These are phyloP conservation scores for Oryzaephilus surinamensis DNA, from an alignment of 1,140 invertebrate species.

Conservation along the genomic window DNA sequence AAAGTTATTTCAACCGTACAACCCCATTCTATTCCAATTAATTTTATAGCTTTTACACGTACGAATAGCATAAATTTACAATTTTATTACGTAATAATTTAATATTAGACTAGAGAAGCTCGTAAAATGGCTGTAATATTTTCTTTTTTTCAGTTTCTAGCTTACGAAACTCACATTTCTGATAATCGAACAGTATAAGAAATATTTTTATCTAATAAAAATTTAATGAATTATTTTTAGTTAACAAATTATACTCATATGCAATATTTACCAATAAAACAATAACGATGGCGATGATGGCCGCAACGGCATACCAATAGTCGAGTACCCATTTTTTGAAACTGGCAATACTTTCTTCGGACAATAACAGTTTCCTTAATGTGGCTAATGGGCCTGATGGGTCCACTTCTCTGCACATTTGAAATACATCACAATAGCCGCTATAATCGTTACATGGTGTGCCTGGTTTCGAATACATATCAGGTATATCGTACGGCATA, in stretches of 20 bases:
- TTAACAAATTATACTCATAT: background rate
- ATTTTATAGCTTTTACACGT: constrained; percentile 2
- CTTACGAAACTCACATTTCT: constrained; percentile 18
- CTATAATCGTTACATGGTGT: constrained; percentile 97
- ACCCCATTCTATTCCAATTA: too few relatives aligned
- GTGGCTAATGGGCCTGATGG: constrained; percentile 90
- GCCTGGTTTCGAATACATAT: constrained; percentile 87
- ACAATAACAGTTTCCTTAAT: constrained; percentile 72
- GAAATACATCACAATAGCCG: constrained; percentile 98
- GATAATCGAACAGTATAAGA: constrained; percentile 11
- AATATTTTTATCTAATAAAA: constrained; percentile 18
- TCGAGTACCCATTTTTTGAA: constrained; percentile 74
- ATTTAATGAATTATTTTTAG: background rate
- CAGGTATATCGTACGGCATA: constrained; percentile 78
- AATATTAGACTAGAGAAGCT: background rate
- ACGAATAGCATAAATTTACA: constrained; percentile 4
- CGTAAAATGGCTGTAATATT: too few relatives aligned
- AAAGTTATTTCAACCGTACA: too few relatives aligned
- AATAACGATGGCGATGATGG: constrained; percentile 63
- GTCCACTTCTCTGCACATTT: constrained; percentile 91
- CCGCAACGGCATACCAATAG: constrained; percentile 74
- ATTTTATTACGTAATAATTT: background rate
- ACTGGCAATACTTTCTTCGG: constrained; percentile 78
- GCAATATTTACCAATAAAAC: constrained; percentile 60
- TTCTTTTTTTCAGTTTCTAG: too few relatives aligned